Base-by-base conservation (phyloP, 2,888 invertebrate species). In the Thumatha senex region DNA sequence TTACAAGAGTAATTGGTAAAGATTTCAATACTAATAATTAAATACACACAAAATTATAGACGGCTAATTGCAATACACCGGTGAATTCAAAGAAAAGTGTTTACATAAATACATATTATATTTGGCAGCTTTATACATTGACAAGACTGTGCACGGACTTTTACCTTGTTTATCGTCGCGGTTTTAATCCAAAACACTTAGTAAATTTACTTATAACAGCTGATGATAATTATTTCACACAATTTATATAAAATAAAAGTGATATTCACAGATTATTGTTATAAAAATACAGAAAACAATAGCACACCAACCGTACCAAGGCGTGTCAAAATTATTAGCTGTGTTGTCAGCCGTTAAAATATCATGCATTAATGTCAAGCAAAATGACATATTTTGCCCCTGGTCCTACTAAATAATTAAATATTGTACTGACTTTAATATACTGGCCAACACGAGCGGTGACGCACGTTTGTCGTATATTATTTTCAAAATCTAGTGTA, bases 271-370 rank as follows among this genome's bases (percentile, higher is more conserved):
- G 13, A 41, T 47, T 43, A 51, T 46, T 52, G 33, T 12, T 39
- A 38, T 30, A 49, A 5, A 7, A 7, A 31, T 31, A 31, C 5
- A 31, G 2, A 54, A 52, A 55, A 55, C 43, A 36, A 15, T 38
- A 31, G 35, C 44, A 14, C 15, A n/a, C n/a, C n/a, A 51, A 29
- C 46, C 10, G 47, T 4, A 42, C 13, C 44, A 45, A 65, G 67
- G 65, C 61, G 65, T 66, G 65, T 65, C 67, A 63, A 66, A 60
- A 57, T 53, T 65, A 46, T 46, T 41, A 51, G 56, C 56, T 54
- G 47, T 31, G 56, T 50, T 54, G 54, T 34, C 49, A 59, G 36
- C 33, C 2, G 0, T 15, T 2, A 31, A 9, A 44, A 34, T 8
- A 10, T 11, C n/a, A n/a, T 10, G 0, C 13, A 2, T 35, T 1